Percentiles rank a stretch among this genome's conserved stretches.
These are phyloP conservation scores for Allolobophora icterica DNA, from an alignment of 2,888 invertebrate species.

Conservation along the genomic window DNA sequence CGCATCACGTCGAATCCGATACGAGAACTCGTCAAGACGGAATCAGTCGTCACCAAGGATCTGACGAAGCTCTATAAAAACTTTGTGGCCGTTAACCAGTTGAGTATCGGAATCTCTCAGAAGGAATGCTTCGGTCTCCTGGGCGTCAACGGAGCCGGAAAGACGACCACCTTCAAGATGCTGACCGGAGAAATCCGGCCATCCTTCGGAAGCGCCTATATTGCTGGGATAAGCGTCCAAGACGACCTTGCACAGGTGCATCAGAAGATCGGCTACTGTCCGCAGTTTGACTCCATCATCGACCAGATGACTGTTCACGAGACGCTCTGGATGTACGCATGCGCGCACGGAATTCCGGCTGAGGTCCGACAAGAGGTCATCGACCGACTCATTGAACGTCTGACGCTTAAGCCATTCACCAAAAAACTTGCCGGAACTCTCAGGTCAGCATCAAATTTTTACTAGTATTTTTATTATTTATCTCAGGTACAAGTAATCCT, in stretches of 20 bases:
- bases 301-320: conserved; percentile 50
- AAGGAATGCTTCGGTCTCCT: conserved; percentile 81
- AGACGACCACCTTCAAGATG: conserved; percentile 77
- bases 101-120: conserved; percentile 69
- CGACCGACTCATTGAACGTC: conserved; percentile 37
- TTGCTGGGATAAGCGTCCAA: conserved; percentile 65
- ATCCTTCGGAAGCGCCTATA: conserved; percentile 68
- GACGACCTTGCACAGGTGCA: conserved; percentile 72
- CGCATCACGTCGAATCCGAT: neutral
- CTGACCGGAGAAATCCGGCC: conserved; percentile 69
- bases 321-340: conserved; percentile 47
- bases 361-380: conserved; percentile 58
- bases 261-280: conserved; percentile 84
- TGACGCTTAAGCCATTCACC: conserved; percentile 42
- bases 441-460: neutral
- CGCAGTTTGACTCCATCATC: conserved; percentile 70
- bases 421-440: conserved; percentile 51
- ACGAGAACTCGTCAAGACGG: neutral
- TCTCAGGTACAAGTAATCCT: no score
- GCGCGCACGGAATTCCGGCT: conserved; percentile 73
- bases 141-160: conserved; percentile 73
- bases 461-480: no score
- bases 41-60: neutral
- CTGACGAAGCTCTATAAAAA: conserved; percentile 72
- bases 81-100: conserved; percentile 68